Percentiles rank a stretch among this genome's conserved stretches.
Conservation (phyloP, 2,797 vertebrate species). For the Glyptemys insculpta region DNA sequence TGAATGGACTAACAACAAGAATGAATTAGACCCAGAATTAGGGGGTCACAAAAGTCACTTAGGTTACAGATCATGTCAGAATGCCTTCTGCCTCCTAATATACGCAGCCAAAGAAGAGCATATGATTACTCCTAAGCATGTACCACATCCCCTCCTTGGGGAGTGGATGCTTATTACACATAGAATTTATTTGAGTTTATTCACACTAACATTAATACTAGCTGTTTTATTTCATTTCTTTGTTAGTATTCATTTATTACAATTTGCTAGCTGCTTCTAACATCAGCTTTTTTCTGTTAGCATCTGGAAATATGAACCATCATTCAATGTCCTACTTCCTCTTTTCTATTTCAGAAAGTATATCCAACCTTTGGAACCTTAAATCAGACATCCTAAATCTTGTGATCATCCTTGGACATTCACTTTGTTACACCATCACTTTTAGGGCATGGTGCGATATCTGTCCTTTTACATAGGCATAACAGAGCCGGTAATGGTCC, state of each 20-base stretch:
- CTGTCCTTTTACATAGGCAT: background rate
- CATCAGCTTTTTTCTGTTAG: background rate
- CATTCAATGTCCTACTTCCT: background rate
- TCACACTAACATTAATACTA: background rate
- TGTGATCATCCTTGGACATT: background rate
- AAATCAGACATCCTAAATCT: background rate
- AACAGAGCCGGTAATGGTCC: background rate
- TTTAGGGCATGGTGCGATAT: background rate
- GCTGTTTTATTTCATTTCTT: background rate
- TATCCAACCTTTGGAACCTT: background rate
- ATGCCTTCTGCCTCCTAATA: background rate
- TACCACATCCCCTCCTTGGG: background rate
- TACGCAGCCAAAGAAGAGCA: background rate
- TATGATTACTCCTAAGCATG: background rate
- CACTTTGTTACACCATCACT: background rate
- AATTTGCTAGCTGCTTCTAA: background rate
- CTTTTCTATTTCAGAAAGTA: background rate
- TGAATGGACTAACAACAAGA: background rate
- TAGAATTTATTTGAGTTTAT: background rate
- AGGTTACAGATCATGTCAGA: background rate
- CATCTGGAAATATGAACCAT: background rate
- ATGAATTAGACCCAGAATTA: background rate
- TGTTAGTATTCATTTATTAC: background rate
- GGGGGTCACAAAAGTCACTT: background rate
- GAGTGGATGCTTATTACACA: background rate